Percentiles rank a stretch among this genome's conserved stretches.
phyloP scores from a whole-genome alignment of 1,140 invertebrate genomes.

The Theocolax elegans region DNA sequence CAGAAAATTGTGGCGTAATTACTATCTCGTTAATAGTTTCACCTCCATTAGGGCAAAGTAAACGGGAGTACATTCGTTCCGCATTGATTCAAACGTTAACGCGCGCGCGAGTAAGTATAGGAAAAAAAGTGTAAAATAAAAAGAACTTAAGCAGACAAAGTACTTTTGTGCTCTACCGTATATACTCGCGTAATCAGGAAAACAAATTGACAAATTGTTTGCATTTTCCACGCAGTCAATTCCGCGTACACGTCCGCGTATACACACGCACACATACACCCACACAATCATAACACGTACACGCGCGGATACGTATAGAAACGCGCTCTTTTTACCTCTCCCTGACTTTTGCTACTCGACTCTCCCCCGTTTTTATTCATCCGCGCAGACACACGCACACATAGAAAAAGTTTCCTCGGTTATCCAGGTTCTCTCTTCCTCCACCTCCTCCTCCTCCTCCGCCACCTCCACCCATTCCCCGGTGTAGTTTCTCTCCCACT shows the following conservation, averaged over 20 bases:
- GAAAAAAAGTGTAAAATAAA: background rate
- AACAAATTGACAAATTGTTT: constrained; percentile 40
- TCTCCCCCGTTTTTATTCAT: too few relatives aligned
- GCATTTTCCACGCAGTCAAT: constrained; percentile 34
- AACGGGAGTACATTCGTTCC: too few relatives aligned
- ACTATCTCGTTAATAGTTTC: too few relatives aligned
- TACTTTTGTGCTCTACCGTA: background rate
- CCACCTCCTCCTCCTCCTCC: background rate
- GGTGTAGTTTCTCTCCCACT: too few relatives aligned
- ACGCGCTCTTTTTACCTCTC: too few relatives aligned
- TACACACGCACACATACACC: background rate
- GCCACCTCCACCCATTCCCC: constrained; percentile 19
- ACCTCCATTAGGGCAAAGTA: too few relatives aligned
- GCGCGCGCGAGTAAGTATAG: background rate
- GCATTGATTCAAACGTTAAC: background rate
- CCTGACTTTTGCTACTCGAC: too few relatives aligned
- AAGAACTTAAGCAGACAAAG: background rate
- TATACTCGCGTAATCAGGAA: constrained; percentile 23
- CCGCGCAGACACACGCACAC: too few relatives aligned
- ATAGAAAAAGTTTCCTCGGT: constrained; percentile 41
- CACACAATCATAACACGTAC: background rate
- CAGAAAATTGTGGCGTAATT: too few relatives aligned
- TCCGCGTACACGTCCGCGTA: constrained; percentile 1
- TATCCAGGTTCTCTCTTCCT: constrained; percentile 22
- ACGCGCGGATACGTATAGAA: background rate